Base-by-base conservation (phyloP, 2,113 vertebrate genomes). In the Mustela nigripes region DNA sequence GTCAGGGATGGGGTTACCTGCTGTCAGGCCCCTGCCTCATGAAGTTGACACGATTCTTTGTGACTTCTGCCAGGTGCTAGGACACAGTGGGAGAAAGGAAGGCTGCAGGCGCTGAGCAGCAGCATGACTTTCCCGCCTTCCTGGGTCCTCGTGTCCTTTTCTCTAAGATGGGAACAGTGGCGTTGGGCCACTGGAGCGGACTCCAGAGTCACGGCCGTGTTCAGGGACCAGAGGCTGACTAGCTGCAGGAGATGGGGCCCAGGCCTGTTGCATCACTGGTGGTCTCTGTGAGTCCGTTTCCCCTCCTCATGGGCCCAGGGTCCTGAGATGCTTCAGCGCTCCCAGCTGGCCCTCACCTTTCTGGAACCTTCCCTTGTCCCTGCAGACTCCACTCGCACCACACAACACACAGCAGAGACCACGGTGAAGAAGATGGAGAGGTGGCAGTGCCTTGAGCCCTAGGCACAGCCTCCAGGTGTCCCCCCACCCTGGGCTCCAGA, bases 271-370 rank as follows among this genome's bases (percentile, higher is more conserved):
- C 2, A 15, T 69, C 2, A 18, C 10, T 53, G 16, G 45, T 31
- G 82, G 10, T 31, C 9, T 24, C 2, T 0, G 36, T 21, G 36
- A n/a, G 19, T 39, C 36, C 5, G 2, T 42, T 39, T 28, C 39
- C 39, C 73, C 73, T 45, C 73, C 73, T 42, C 12, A 15, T 12
- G 24, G 39, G 24, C 73, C 73, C 24, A 28, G 39, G 73, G 73
- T 42, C 42, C 73, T 16, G 1, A 65, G 73, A 21, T 4, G 50
- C 33, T 8, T 5, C 18, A 4, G 60, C 0, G 1, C 1, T 0
- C 71, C 28, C 39, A 11, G 12, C 33, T 24, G 7, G 42, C 11
- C 45, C 3, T 5, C 15, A 2, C 11, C 31, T 3, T 28, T 7
- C 12, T 3, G 5, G 21, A 42, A 21, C 19, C 16, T 60, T 4